Conservation (phyloP, 2,888 invertebrate species). For the Perizoma flavofasciatum region DNA sequence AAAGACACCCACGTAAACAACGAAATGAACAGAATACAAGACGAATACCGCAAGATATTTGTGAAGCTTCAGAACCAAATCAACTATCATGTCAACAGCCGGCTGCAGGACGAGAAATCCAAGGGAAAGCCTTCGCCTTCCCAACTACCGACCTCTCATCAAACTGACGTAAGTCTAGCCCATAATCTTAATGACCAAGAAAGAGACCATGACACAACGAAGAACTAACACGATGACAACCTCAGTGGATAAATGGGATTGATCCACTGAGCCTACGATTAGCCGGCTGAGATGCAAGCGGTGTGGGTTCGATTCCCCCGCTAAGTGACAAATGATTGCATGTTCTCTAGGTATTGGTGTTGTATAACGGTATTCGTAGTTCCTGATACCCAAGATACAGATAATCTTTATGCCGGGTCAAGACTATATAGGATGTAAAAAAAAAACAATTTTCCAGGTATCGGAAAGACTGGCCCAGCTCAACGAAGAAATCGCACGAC, state of each 20-base stretch:
- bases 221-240: no score
- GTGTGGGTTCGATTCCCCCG: no score
- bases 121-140: constrained; percentile 48
- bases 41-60: constrained; percentile 84
- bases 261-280: no score
- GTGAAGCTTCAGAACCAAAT: constrained; percentile 80
- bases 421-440: no score
- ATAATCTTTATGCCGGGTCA: no score
- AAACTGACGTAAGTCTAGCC: constrained; percentile 57
- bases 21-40: constrained; percentile 86
- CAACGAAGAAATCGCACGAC: constrained; percentile 66
- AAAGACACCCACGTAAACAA: constrained; percentile 85
- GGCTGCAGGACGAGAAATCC: constrained; percentile 68
- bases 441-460: constrained; percentile 55
- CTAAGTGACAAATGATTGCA: no score
- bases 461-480: constrained; percentile 67
- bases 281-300: no score
- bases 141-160: constrained; percentile 41
- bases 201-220: no score
- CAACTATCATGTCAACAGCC: constrained; percentile 70
- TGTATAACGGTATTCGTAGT: no score
- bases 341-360: no score
- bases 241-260: no score
- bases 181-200: neutral
- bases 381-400: no score